Base-by-base conservation (phyloP, 1,140 invertebrate species). In the Lucilia cuprina region DNA sequence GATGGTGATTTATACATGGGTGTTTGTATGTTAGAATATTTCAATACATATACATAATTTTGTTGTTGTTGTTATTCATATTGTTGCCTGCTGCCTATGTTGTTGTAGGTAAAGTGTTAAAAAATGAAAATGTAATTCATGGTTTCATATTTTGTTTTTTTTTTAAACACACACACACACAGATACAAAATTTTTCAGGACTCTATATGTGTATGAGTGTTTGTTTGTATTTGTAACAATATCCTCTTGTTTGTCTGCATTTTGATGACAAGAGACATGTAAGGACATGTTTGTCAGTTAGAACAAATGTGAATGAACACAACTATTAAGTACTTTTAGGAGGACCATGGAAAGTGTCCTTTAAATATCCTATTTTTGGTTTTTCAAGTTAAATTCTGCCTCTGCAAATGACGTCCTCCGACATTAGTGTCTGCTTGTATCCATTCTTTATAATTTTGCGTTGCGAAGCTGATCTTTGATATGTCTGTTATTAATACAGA, bases 261-360 rank as follows among this genome's bases (percentile, higher is more conserved):
- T 70, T 70, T 70, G 65, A 70, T 70, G 21, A 70, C 65, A 21
- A 70, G 65, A 70, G 65, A 70, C 65, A 70, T 70, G 65, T 21
- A 70, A 19, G 65, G 65, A 70, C 65, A 70, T 70, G 65, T 70
- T 70, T 70, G 65, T 70, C 19, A 70, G 65, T 21, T 70, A 10
- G 19, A 70, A 70, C 65, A 70, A 70, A 70, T 70, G 65, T 70
- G n/a, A 21, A 70, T 70, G 65, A 70, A 70, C 65, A 70, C n/a
- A 70, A 70, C n/a, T 21, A 70, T 5, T 17, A 55, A 55, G 13
- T 55, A 55, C 50, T 55, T 55, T 12, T 55, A 55, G 7, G 50
- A 17, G 50, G 41, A 10, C 41, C 10, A 5, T 41, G 7, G 5
- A 10, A 41, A 41, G 10, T 41, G 41, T 41, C 41, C 10, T 41